Evolutionary conservation across 2,888 invertebrate species (phyloP).

Genomic region (Entomobrya multifasciata): DNA sequence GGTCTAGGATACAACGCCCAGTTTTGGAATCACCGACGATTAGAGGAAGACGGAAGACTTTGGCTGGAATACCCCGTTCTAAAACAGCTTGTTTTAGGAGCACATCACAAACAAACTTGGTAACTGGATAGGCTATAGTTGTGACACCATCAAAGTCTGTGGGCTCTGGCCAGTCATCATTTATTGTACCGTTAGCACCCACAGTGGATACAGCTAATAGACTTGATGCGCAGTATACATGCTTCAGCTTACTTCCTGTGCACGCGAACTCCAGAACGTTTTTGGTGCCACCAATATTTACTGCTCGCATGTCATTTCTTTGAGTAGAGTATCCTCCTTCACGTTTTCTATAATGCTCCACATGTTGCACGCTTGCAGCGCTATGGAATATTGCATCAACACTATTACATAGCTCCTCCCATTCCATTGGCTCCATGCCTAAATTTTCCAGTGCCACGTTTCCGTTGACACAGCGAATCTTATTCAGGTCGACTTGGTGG

Average conservation of each 20-base stretch:
- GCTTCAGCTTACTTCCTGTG: background rate
- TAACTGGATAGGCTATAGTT: background rate
- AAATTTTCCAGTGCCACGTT: slow-evolving; percentile 28
- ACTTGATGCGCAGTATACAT: background rate
- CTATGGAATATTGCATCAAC: slow-evolving; percentile 55
- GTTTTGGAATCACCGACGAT: background rate
- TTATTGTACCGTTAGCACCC: background rate
- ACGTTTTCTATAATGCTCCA: slow-evolving; percentile 29
- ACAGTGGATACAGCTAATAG: background rate
- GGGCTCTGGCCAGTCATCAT: background rate
- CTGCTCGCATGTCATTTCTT: slow-evolving; percentile 22
- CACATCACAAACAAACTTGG: background rate
- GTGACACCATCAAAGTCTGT: slow-evolving; percentile 21
- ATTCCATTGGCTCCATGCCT: slow-evolving; percentile 19
- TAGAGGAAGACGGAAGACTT: background rate
- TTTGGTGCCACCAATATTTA: slow-evolving; percentile 42
- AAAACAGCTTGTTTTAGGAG: background rate
- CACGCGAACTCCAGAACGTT: slow-evolving; percentile 51
- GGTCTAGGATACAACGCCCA: background rate
- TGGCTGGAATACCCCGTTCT: background rate
- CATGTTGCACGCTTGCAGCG: slow-evolving; percentile 47
- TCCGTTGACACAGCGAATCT: slow-evolving; percentile 38
- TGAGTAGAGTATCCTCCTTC: background rate
- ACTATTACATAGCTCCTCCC: background rate
- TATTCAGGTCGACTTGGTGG: background rate